Percentiles rank a stretch among this genome's conserved stretches.
These are phyloP conservation scores for Paramormyrops hopkinsi DNA, from an alignment of 2,797 vertebrate genomes.

Conservation along the genomic window DNA sequence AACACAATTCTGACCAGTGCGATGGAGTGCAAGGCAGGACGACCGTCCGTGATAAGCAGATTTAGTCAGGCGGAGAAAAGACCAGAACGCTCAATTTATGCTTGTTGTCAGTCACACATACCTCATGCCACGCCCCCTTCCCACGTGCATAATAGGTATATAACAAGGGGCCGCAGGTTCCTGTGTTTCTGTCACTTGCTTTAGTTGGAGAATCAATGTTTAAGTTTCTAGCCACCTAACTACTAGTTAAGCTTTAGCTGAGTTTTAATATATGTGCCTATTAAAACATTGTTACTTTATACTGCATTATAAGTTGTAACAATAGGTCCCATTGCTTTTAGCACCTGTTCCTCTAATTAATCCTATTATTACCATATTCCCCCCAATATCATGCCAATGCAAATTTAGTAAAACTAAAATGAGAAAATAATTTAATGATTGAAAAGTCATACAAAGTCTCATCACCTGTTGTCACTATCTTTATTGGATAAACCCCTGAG, in stretches of 20 bases:
- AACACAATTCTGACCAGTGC: background rate
- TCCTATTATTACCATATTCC: background rate
- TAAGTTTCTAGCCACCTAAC: background rate
- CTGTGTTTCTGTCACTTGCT: background rate
- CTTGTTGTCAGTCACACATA: background rate
- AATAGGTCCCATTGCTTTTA: background rate
- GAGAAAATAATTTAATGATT: conserved; percentile 46
- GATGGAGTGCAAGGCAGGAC: background rate
- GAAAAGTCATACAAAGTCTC: conserved; percentile 49
- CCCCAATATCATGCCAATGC: background rate
- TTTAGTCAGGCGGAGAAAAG: background rate
- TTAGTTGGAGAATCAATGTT: background rate
- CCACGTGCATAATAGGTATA: background rate
- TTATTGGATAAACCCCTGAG: conserved; percentile 59
- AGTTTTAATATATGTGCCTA: background rate
- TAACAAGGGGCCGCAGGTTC: background rate
- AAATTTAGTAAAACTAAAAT: background rate
- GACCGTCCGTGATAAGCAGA: background rate
- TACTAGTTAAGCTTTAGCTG: background rate
- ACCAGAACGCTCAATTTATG: background rate
- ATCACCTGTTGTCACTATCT: conserved; percentile 52
- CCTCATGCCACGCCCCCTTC: background rate
- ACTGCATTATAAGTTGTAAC: background rate
- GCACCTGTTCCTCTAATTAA: background rate
- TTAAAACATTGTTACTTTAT: background rate